Base-by-base conservation (phyloP, 2,797 vertebrate species). In the Synaphobranchus kaupii region DNA sequence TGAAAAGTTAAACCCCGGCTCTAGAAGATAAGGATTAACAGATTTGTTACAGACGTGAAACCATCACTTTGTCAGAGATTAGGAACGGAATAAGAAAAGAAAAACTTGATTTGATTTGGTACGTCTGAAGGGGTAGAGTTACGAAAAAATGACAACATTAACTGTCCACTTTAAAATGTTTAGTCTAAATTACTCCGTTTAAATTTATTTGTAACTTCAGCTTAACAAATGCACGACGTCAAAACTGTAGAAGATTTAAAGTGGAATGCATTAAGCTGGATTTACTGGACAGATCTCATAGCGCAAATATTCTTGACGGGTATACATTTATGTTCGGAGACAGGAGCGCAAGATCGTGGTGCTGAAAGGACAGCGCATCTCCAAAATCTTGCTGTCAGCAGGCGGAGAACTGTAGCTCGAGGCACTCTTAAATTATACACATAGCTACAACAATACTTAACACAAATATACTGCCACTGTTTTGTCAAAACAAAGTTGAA, bases 41-140 rank as follows among this genome's bases (percentile, higher is more conserved):
- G 90, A 90, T 91, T 90, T 88, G 89, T 89, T 85, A 86, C 90
- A 90, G 89, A 87, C 89, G 89, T 88, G 86, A 87, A 39, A 84
- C 86, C 50, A 47, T 86, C 93, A 92, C 92, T 92, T 82, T 91
- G 87, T 76, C 54, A 84, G 89, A 93, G 93, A 94, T 92, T 89
- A 90, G 85, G 88, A 63, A 39, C 44, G 68, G 68, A 81, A 86
- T 60, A 56, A 80, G 34, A 86, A 63, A 82, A n/a, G 54, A 86
- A 80, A 78, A 60, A 31, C 48, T 44, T 86, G 52, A 39, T 86
- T 76, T 63, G 54, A 86, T 86, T 86, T 56, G 48, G 68, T 78
- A 78, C 58, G 31, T 86, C 50, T 68, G 47, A 10, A 6, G 31
- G 58, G 22, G 50, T 56, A 52, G 47, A 71, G 68, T 73, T 48